These are phyloP conservation scores for Gonioctena quinquepunctata DNA, from an alignment of 1,140 invertebrate genomes.

Conservation along the genomic window DNA sequence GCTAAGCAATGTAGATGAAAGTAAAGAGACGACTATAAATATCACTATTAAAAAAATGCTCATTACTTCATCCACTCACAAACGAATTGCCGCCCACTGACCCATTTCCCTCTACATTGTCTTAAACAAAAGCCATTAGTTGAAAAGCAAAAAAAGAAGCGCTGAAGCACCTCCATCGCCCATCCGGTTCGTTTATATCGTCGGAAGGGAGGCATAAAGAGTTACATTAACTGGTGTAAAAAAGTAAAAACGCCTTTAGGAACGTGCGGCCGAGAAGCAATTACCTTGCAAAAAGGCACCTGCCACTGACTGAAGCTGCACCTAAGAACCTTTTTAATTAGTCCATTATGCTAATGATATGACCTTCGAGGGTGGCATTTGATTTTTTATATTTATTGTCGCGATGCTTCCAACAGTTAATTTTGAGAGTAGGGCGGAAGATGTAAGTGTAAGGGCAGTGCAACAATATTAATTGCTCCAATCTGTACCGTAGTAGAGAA, in stretches of 20 bases:
- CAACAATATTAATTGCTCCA: background rate
- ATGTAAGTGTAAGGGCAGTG: background rate
- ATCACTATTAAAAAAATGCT: too few relatives aligned
- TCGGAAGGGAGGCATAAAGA: slow-evolving; percentile 16
- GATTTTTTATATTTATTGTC: slow-evolving; percentile 34
- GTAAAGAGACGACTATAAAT: too few relatives aligned
- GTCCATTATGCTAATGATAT: slow-evolving; percentile 48
- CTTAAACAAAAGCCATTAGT: slow-evolving; percentile 14
- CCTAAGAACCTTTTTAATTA: slow-evolving; percentile 44
- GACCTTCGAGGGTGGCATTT: slow-evolving; percentile 37
- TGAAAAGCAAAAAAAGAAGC: background rate
- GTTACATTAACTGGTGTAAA: slow-evolving; percentile 22
- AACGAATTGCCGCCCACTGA: background rate
- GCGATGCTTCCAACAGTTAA: background rate
- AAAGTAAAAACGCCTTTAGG: slow-evolving; percentile 14
- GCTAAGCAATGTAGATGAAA: too few relatives aligned
- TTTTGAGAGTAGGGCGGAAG: background rate
- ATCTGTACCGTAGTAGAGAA: too few relatives aligned
- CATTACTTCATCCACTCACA: too few relatives aligned
- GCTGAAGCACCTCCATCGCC: background rate
- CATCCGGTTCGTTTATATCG: background rate
- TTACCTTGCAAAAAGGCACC: slow-evolving; percentile 39
- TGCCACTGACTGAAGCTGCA: slow-evolving; percentile 38
- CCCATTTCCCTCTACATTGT: background rate
- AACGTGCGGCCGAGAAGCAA: slow-evolving; percentile 24